These are phyloP conservation scores for Blastomussa wellsi DNA, from an alignment of 92 coral and sea anemone species.

Conservation along the genomic window DNA sequence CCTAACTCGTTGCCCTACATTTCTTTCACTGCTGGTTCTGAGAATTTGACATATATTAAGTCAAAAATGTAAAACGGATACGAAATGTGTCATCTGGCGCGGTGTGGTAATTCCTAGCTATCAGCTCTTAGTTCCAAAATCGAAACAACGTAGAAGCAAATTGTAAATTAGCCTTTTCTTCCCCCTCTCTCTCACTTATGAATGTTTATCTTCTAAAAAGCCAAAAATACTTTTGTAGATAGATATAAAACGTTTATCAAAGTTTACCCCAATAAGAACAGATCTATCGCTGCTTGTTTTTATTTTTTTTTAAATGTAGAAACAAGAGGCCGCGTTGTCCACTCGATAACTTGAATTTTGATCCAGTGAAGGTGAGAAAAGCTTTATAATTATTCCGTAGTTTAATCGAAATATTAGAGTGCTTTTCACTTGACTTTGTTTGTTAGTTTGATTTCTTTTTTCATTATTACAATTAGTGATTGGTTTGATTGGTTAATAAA, in stretches of 20 bases:
- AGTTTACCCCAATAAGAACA: background rate
- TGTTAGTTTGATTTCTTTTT: too few species aligned
- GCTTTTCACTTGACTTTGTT: too few species aligned
- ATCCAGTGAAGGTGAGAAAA: constrained; percentile 75
- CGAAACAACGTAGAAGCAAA: too few species aligned
- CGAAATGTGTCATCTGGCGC: too few species aligned
- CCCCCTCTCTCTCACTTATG: background rate
- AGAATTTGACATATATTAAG: background rate
- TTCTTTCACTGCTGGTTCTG: background rate
- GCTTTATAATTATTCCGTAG: background rate
- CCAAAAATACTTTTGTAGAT: background rate
- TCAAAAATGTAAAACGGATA: background rate
- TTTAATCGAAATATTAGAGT: background rate
- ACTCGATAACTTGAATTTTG: constrained; percentile 82
- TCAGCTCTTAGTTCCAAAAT: too few species aligned
- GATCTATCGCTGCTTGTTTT: background rate
- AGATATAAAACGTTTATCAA: background rate
- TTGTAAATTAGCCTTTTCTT: background rate
- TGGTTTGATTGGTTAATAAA: too few species aligned
- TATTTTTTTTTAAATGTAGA: constrained; percentile 28
- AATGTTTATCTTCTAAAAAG: background rate
- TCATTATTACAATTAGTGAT: too few species aligned
- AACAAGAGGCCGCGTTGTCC: constrained; percentile 95
- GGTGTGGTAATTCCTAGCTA: too few species aligned
- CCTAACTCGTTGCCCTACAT: background rate